Percentiles rank a stretch among this genome's conserved stretches.
Evolutionary conservation across 2,113 vertebrate species (phyloP).

Genomic region (Xyrauchen texanus): DNA sequence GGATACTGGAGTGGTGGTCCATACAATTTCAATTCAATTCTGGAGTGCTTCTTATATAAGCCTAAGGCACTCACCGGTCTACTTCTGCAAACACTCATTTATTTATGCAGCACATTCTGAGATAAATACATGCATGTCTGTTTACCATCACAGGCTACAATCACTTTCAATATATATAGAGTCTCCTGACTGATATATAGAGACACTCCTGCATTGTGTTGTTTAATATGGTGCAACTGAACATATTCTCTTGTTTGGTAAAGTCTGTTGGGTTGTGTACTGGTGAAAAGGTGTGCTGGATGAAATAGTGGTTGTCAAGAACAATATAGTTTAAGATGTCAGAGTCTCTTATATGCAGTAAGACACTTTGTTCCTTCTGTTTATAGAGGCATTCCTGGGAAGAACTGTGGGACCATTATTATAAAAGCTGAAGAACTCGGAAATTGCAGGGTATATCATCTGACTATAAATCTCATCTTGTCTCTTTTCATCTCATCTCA

Average conservation of each 20-base stretch:
- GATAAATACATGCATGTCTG: slow-evolving; percentile 48
- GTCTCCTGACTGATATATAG: no score
- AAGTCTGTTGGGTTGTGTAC: no score
- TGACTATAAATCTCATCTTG: not conserved
- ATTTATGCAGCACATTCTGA: slow-evolving; percentile 1
- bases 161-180: not conserved
- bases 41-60: slow-evolving; percentile 57
- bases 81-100: slow-evolving; percentile 29
- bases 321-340: not conserved
- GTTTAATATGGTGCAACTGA: no score
- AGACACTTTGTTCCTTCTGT: not conserved
- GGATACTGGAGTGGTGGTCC: not conserved
- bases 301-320: not conserved
- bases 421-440: slow-evolving; percentile 91
- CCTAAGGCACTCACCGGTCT: slow-evolving; percentile 19
- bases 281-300: not conserved
- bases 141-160: slow-evolving; percentile 22
- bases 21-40: slow-evolving; percentile 21
- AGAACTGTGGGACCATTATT: slow-evolving; percentile 90
- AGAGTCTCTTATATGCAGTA: not conserved
- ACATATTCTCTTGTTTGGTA: no score
- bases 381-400: slow-evolving; percentile 91
- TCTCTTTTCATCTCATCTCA: no score
- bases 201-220: no score
- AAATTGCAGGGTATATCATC: slow-evolving; percentile 86